Evolutionary conservation across 2,888 invertebrate genomes (phyloP).

Genomic region (Cerceris ruficornis): DNA sequence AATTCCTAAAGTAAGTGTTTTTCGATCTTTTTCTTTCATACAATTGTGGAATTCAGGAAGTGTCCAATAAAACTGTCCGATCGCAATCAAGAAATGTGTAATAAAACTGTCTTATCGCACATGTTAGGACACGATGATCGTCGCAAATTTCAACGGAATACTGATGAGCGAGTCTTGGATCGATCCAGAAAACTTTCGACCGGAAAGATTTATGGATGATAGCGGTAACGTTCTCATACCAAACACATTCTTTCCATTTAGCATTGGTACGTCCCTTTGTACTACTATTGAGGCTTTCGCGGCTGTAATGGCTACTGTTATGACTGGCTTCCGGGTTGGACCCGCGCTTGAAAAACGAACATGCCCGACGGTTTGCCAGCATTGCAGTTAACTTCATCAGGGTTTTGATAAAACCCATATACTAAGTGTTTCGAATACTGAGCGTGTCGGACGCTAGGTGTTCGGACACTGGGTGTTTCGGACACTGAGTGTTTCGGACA

Average conservation of each 20-base stretch:
- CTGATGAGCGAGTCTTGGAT: constrained; percentile 87
- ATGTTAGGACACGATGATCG: constrained; percentile 89
- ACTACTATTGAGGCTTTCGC: not conserved
- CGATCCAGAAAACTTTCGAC: constrained; percentile 88
- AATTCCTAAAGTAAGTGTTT: constrained; percentile 88
- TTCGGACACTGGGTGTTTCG: too few relatives aligned
- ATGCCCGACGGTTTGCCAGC: too few relatives aligned
- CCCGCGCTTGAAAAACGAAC: too few relatives aligned
- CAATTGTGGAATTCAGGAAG: too few relatives aligned
- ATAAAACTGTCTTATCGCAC: not conserved
- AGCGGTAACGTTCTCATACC: constrained; percentile 85
- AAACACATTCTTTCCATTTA: constrained; percentile 90
- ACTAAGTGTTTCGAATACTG: too few relatives aligned
- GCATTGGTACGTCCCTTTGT: constrained; percentile 83
- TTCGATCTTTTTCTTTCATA: not conserved
- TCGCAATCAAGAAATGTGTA: not conserved
- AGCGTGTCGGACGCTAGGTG: too few relatives aligned
- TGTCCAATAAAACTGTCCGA: not conserved
- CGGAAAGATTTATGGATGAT: constrained; percentile 88
- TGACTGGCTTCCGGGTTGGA: too few relatives aligned
- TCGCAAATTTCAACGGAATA: constrained; percentile 89
- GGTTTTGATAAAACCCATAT: too few relatives aligned
- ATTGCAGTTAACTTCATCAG: too few relatives aligned
- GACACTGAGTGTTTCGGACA: too few relatives aligned
- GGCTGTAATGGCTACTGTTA: too few relatives aligned